Base-by-base conservation (phyloP, 2,113 vertebrate species). In the Pseudorectes ferrugineus region DNA sequence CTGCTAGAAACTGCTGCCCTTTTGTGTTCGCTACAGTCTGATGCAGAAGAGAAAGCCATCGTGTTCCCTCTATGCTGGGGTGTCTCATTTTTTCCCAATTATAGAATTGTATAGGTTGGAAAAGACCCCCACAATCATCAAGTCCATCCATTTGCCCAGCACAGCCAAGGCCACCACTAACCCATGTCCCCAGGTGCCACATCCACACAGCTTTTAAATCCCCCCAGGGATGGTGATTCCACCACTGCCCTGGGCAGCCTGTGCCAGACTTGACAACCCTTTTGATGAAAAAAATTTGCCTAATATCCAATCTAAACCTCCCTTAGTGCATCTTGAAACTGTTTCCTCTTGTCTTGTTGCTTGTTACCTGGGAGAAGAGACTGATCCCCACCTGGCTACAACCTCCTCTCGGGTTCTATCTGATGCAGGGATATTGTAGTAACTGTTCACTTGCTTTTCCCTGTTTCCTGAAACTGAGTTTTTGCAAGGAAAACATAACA, bases 1-100 rank as follows among this genome's bases (percentile, higher is more conserved):
- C 75, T 76, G 58, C 62, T 73, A 52, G 74, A 26, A 89, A 24
- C 67, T 76, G 25, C 74, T 92, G 71, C 36, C 18, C 5, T 68
- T 89, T 88, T 82, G 73, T 87, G 36, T 52, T 82, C 58, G 19
- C 22, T 57, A 2, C 42, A 68, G 28, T 18, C 35, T n/a, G 36
- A 59, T 43, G 49, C 29, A 68, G 78, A 46, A 59, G 20, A 79
- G 33, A 31, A 49, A 54, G 55, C 29, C 33, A 9, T 0, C 0
- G 3, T 54, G 25, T n/a, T 78, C 28, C 9, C 35, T 76, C 38
- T 67, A 0, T 48, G 8, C 36, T 5, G 2, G 20, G 15, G 29
- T 49, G 20, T 23, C 35, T 62, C 58, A 4, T 14, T 67, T 92
- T 51, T 67, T 36, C 65, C 22, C 25, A 78, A 1, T 74, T 14